phyloP scores from a whole-genome alignment of 53 echinoderm and acorn worm genomes.

The Mesocentrotus franciscanus region DNA sequence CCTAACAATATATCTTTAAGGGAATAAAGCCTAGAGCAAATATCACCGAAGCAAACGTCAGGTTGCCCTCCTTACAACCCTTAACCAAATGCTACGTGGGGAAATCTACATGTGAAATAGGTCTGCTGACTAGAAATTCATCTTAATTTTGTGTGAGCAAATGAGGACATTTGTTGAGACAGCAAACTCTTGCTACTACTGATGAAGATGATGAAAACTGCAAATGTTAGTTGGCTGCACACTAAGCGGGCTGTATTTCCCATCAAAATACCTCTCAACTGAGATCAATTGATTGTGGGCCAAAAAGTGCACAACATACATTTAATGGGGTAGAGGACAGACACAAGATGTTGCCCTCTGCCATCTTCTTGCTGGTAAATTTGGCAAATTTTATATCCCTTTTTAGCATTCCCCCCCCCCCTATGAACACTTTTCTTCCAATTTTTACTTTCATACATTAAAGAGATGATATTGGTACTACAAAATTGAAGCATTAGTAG shows the following conservation, averaged over 20 bases:
- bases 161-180: slow-evolving; percentile 5
- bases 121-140: neutral
- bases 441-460: too few species aligned
- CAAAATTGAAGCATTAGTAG: too few species aligned
- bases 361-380: too few species aligned
- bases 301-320: neutral
- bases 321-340: neutral
- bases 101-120: neutral
- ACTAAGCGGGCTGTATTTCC: neutral
- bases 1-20: too few species aligned
- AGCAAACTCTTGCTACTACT: neutral
- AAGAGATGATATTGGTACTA: too few species aligned
- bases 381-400: too few species aligned
- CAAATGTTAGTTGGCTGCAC: neutral
- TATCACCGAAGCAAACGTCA: neutral
- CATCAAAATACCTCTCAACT: slow-evolving; percentile 24
- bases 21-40: neutral
- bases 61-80: neutral
- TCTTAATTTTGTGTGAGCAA: neutral
- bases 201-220: slow-evolving; percentile 21
- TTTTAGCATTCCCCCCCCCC: too few species aligned
- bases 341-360: neutral
- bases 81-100: neutral
- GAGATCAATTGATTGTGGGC: neutral
- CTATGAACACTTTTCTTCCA: too few species aligned